These are phyloP conservation scores for Nipponia nippon DNA, from an alignment of 2,113 vertebrate genomes.

Conservation along the genomic window DNA sequence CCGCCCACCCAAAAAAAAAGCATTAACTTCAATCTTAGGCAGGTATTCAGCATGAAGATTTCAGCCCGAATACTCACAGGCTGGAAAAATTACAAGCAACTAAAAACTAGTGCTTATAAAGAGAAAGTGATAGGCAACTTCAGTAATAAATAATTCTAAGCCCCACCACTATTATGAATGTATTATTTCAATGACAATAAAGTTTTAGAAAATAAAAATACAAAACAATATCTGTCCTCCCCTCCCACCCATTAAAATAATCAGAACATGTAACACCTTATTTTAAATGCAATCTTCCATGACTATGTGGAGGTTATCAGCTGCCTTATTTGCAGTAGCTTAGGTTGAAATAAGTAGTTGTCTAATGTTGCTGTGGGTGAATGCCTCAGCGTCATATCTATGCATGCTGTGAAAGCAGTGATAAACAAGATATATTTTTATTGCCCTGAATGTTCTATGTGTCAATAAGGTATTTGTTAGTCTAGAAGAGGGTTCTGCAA, in stretches of 20 bases:
- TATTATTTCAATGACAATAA: background rate
- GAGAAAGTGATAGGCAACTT: background rate
- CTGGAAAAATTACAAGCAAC: background rate
- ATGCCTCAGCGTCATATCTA: conserved; percentile 22
- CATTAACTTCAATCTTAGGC: background rate
- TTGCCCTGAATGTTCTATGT: conserved; percentile 41
- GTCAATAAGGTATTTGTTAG: conserved; percentile 56
- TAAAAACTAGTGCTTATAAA: background rate
- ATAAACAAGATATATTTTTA: conserved; percentile 69
- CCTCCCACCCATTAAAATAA: background rate
- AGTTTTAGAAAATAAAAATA: background rate
- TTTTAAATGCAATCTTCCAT: conserved; percentile 16
- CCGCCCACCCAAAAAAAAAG: background rate
- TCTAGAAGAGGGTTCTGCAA: background rate
- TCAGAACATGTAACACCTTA: background rate
- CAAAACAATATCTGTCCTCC: background rate
- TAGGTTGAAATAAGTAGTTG: conserved; percentile 38
- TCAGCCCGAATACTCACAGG: background rate
- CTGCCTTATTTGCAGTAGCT: conserved; percentile 32
- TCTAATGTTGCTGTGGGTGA: conserved; percentile 36
- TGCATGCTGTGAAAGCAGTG: conserved; percentile 39
- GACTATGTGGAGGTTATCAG: background rate
- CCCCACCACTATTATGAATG: background rate
- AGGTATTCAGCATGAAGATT: background rate
- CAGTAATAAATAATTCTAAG: background rate